Evolutionary conservation across 2,113 vertebrate species (phyloP).

Genomic region (Brienomyrus longianalis): DNA sequence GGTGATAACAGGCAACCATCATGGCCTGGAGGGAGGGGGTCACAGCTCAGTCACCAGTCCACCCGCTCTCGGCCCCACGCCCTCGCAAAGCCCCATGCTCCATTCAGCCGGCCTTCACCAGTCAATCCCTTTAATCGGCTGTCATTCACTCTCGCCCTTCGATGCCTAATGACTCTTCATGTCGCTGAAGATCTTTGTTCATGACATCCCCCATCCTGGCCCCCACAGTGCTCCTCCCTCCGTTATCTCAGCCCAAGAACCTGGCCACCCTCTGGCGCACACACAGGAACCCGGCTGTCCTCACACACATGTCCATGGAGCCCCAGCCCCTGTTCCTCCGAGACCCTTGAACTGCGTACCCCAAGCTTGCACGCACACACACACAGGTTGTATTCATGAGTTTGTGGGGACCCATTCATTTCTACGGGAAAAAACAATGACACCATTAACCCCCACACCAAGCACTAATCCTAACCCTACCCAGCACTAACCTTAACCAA

Average conservation of each 20-base stretch:
- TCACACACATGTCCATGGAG: slow-evolving; percentile 4
- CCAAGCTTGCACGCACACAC: too few species aligned
- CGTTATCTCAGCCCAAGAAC: neutral
- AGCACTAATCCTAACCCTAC: too few species aligned
- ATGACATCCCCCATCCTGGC: slow-evolving; percentile 23
- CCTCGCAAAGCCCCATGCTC: slow-evolving; percentile 31
- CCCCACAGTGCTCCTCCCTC: slow-evolving; percentile 12
- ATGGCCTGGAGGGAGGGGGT: slow-evolving; percentile 40
- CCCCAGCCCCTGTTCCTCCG: slow-evolving; percentile 32
- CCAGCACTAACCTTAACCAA: too few species aligned
- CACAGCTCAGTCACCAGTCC: slow-evolving; percentile 38
- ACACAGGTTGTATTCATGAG: too few species aligned
- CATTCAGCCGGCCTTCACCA: slow-evolving; percentile 44
- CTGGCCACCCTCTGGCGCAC: neutral
- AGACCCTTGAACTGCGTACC: neutral
- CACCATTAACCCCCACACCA: too few species aligned
- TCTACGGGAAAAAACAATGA: too few species aligned
- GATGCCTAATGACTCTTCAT: slow-evolving; percentile 56
- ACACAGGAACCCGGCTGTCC: neutral
- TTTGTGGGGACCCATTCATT: too few species aligned
- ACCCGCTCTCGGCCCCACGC: slow-evolving; percentile 27
- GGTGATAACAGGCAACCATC: neutral
- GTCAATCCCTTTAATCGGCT: slow-evolving; percentile 54
- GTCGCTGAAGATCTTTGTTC: slow-evolving; percentile 44
- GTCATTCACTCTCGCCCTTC: slow-evolving; percentile 56